These are phyloP conservation scores for Chorisops tibialis DNA, from an alignment of 2,888 invertebrate genomes.

Conservation along the genomic window DNA sequence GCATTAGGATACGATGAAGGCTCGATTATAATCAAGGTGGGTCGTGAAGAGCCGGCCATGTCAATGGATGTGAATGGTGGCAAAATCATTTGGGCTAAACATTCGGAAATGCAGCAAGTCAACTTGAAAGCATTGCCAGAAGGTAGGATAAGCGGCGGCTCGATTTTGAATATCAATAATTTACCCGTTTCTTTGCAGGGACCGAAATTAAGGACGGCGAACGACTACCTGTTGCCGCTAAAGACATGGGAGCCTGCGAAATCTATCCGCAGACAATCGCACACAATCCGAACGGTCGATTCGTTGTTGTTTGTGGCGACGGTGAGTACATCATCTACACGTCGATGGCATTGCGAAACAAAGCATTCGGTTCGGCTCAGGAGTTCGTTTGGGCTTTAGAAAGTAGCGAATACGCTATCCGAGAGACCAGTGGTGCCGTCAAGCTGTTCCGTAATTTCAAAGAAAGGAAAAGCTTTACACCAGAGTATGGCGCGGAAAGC, in stretches of 20 bases:
- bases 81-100: conserved; percentile 98
- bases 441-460: conserved; percentile 98
- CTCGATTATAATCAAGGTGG: conserved; percentile 56
- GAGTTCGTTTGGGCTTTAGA: conserved; percentile 99
- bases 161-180: no score
- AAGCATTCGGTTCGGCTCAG: conserved; percentile 96
- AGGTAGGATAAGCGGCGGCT: conserved; percentile 48
- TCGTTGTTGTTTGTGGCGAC: conserved; percentile 94
- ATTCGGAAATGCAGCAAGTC: conserved; percentile 97
- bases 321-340: conserved; percentile 99
- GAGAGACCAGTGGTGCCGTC: conserved; percentile 86
- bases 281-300: conserved; percentile 96
- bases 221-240: conserved; percentile 86
- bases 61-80: conserved; percentile 99
- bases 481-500: conserved; percentile 95
- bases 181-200: conserved; percentile 48
- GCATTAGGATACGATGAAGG: conserved; percentile 72
- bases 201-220: conserved; percentile 86
- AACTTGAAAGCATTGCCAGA: conserved; percentile 83
- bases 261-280: conserved; percentile 98
- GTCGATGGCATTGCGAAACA: conserved; percentile 97
- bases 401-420: conserved; percentile 85
- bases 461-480: conserved; percentile 91
- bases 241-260: conserved; percentile 99
- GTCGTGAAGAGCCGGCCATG: conserved; percentile 97